A percentile compares a stretch with the other conserved stretches of the same genome.
These are phyloP conservation scores for Salticus scenicus DNA, from an alignment of 2,888 invertebrate genomes.

Conservation along the genomic window DNA sequence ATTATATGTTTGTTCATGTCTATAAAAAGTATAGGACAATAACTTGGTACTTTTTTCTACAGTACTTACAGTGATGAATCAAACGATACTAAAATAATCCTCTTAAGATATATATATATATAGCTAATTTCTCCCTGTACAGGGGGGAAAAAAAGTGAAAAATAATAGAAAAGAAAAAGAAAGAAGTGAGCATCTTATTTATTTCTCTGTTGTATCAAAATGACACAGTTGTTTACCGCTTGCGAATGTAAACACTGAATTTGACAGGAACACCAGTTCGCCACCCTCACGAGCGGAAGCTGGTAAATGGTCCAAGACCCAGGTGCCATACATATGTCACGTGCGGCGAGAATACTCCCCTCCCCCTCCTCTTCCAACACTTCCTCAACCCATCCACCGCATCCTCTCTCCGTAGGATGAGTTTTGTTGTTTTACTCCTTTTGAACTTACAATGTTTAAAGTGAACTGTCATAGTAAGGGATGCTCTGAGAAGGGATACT, in stretches of 20 bases:
- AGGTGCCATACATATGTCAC: conserved; percentile 61
- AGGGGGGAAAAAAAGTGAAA: no score
- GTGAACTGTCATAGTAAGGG: neutral
- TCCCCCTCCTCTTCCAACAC: neutral
- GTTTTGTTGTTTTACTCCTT: no score
- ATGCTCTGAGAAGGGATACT: neutral
- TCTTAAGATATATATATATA: no score
- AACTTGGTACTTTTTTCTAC: no score
- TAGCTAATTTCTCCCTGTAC: no score
- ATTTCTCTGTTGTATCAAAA: neutral
- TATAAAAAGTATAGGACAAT: no score
- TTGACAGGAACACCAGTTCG: conserved; percentile 11
- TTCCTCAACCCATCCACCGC: conserved; percentile 21
- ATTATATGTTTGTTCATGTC: no score
- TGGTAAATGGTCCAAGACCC: conserved; percentile 17
- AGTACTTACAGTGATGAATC: no score
- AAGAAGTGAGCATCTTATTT: no score
- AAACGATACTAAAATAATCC: no score
- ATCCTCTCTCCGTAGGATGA: conserved; percentile 34
- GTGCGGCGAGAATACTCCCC: conserved; percentile 12
- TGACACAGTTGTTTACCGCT: neutral
- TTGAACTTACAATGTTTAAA: neutral
- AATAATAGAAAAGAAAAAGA: no score
- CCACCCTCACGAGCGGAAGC: conserved; percentile 1
- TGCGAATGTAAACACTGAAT: neutral